Evolutionary conservation across 1,140 invertebrate species (phyloP), one percentile per base, ranked within the genome.

Genomic region (honey bee (Apis mellifera)): DNA sequence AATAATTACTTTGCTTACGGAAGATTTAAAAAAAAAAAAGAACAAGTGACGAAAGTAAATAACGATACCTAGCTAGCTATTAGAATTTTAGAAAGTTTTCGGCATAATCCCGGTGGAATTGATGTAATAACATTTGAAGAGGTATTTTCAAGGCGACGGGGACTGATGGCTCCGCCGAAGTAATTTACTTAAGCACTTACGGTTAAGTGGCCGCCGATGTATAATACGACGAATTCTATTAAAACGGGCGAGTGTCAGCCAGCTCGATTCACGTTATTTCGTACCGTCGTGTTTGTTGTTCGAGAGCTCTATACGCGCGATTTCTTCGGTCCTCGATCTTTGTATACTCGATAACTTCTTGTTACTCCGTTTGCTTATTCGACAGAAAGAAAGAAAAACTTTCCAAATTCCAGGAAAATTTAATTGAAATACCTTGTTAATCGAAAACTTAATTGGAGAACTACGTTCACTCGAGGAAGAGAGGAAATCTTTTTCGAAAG

Each of bases 221-320:
- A 87, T 88, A 88, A 87, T 85, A 83, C 65, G 83, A 83, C 82
- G 64, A 88, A 88, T 85, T 87, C 85, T 82, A 88, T 88, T 88
- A 88, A 59, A 59, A 8, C 15, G 32, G 5, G 32, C 23, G 65
- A 48, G 52, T 60, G 59, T 55, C 75, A 50, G 50, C 52, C 21
- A 23, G 8, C n/a, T 17, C 55, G 21, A 55, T 71, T 17, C n/a
- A 68, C 64, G 54, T 59, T 32, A 52, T 52, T 83, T 78, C 73
- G 65, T 86, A 77, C 65, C 50, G 62, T 50, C 64, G 55, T 42
- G 62, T 69, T 60, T 21, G n/a, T 48, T 50, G 17, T 17, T 7
- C 32, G 9, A 15, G 50, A 1, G 60, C 55, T 11, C 9, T n/a
- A 54, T 74, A 83, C 73, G 77, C 73, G 77, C 66, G 73, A 74